Conservation (phyloP, 2,797 vertebrate species). For the Chelon auratus region DNA sequence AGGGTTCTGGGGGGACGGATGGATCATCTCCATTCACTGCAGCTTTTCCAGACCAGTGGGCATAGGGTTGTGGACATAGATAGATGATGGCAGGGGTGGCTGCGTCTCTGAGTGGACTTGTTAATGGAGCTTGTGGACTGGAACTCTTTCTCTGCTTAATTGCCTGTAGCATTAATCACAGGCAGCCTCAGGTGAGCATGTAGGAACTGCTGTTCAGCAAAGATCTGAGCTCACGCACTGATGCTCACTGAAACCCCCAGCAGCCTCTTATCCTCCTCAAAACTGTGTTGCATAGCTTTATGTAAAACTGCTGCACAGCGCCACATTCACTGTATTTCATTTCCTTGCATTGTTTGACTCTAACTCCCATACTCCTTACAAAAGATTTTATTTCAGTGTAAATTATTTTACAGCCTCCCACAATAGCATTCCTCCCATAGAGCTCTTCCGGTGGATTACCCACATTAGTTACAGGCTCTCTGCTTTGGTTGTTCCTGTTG, state of each 20-base stretch:
- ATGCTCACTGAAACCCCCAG: conserved; percentile 2
- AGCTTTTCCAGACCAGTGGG: conserved; percentile 78
- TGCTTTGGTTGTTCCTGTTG: conserved; percentile 42
- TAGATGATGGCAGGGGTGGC: conserved; percentile 69
- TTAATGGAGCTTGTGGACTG: conserved; percentile 57
- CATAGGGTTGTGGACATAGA: conserved; percentile 66
- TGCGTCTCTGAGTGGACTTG: conserved; percentile 61
- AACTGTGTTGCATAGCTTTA: conserved; percentile 3
- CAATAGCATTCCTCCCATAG: conserved; percentile 60
- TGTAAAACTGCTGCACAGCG: conserved; percentile 14
- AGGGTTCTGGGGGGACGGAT: conserved; percentile 60
- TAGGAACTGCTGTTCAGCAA: conserved; percentile 35
- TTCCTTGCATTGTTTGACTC: conserved; percentile 52
- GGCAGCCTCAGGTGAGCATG: conserved; percentile 48
- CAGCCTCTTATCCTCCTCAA: not conserved
- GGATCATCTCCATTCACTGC: conserved; percentile 78
- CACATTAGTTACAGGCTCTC: conserved; percentile 71
- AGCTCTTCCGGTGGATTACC: conserved; percentile 72
- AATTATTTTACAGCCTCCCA: conserved; percentile 70
- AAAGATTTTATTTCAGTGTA: conserved; percentile 65
- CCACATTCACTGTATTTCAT: conserved; percentile 40
- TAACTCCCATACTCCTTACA: conserved; percentile 24
- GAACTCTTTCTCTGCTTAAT: conserved; percentile 63
- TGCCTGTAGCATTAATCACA: conserved; percentile 50
- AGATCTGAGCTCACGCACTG: conserved; percentile 7